These are phyloP conservation scores for Drosophila quadrilineata DNA, from an alignment of 1,140 invertebrate genomes.

Conservation along the genomic window DNA sequence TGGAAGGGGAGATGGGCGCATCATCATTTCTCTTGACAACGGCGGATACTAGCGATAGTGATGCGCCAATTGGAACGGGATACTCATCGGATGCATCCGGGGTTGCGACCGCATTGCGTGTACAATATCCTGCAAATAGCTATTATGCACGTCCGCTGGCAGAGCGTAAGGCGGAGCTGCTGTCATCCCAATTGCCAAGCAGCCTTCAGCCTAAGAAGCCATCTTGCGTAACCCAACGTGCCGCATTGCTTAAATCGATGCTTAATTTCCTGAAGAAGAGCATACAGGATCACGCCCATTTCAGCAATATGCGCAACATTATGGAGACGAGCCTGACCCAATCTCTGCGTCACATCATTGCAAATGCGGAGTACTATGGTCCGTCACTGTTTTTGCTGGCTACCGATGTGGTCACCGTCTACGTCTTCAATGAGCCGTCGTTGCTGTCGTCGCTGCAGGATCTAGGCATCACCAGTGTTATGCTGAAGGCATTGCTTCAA, in stretches of 20 bases:
- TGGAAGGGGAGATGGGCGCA: no score
- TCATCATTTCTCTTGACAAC: no score
- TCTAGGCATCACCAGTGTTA: conserved; percentile 94
- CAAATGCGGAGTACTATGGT: conserved; percentile 96
- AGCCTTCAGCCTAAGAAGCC: conserved; percentile 69
- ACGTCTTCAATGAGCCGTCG: conserved; percentile 96
- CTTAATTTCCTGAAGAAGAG: conserved; percentile 95
- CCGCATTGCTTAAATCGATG: conserved; percentile 93
- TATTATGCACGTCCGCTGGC: conserved; percentile 68
- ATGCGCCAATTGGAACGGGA: neutral
- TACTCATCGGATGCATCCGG: no score
- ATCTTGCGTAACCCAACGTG: conserved; percentile 90
- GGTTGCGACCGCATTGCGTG: neutral
- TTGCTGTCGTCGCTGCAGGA: conserved; percentile 92
- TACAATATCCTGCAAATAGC: conserved; percentile 64
- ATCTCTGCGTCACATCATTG: conserved; percentile 94
- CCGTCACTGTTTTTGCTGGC: conserved; percentile 94
- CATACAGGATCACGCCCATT: conserved; percentile 90
- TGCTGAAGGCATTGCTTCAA: conserved; percentile 91
- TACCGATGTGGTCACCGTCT: conserved; percentile 95
- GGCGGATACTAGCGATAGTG: conserved; percentile 8
- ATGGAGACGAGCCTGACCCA: conserved; percentile 94
- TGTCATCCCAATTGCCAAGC: conserved; percentile 55
- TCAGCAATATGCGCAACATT: conserved; percentile 92
- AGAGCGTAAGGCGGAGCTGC: conserved; percentile 65